Evolutionary conservation across 2,797 vertebrate genomes (phyloP).

Genomic region (Coluber constrictor): DNA sequence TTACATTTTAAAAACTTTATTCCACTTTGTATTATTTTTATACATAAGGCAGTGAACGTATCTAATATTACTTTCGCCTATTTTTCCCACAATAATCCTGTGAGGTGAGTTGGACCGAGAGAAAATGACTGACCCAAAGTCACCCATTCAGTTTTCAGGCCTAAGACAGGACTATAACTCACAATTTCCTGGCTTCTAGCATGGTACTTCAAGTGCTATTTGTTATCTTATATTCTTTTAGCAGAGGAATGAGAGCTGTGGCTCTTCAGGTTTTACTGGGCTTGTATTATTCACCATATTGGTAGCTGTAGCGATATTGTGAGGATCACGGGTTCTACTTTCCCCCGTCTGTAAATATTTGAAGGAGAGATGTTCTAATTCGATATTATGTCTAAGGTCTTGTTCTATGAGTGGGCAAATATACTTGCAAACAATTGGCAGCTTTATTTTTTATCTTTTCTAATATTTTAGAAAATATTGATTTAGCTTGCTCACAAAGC

Average conservation of each 20-base stretch:
- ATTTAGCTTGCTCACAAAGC: background rate
- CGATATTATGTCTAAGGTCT: background rate
- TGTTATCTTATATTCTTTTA: background rate
- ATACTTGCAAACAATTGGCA: background rate
- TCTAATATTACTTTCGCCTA: background rate
- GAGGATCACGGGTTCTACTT: background rate
- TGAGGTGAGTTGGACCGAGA: background rate
- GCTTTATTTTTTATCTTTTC: background rate
- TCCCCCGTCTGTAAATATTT: background rate
- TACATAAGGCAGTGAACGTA: background rate
- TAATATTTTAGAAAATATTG: background rate
- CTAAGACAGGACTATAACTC: background rate
- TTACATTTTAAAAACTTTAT: background rate
- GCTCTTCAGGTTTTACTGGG: background rate
- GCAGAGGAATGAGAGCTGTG: background rate
- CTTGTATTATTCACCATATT: background rate
- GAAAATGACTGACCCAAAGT: background rate
- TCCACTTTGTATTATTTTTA: background rate
- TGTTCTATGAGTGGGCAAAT: background rate
- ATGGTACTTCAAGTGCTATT: background rate
- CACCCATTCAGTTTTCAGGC: background rate
- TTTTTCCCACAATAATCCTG: background rate
- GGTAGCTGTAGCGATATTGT: background rate
- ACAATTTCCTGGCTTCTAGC: background rate
- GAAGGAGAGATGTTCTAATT: background rate